Base-by-base conservation (phyloP, 2,797 vertebrate species). In the Florisuga fusca region DNA sequence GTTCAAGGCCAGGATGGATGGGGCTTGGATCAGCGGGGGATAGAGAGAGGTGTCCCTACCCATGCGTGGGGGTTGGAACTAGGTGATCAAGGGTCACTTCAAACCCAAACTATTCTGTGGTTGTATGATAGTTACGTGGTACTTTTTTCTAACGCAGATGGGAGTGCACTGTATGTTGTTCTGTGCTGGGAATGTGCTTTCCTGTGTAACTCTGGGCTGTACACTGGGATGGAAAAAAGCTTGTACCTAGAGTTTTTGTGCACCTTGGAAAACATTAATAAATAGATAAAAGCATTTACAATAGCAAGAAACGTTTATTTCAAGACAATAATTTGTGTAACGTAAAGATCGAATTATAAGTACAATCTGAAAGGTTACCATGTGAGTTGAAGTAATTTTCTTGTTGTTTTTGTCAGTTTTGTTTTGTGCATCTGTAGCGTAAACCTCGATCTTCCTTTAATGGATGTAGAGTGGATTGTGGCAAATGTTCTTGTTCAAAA, bases 151-250 rank as follows among this genome's bases (percentile, higher is more conserved):
- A 5, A 10, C 0, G 23, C n/a, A 7, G n/a, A 0, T 6, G 25
- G 5, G 51, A 12, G 25, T 3, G 6, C 14, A 1, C 29, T 20
- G 55, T 1, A 46, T 14, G 31, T 1, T 5, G 36, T 6, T 22
- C 3, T 54, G 38, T 2, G 53, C 61, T 19, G 61, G 61, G 13
- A 21, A 2, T 31, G 0, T 4, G 48, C 25, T 10, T 13, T 13
- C 6, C 0, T 15, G 0, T 2, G 41, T 2, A 2, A 3, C 9
- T 13, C n/a, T 22, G 51, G 5, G 12, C 36, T 9, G 0, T 4
- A 0, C 1, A 1, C 54, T 9, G 0, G 12, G 4, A 2, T 1
- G 43, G 78, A n/a, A 25, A 5, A 14, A 1, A 1, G 3, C 25
- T 57, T 15, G 58, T 22, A 43, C 53, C 29, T 2, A 3, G 15